Conservation (phyloP, 2,797 vertebrate genomes). For the Hybognathus amarus region DNA sequence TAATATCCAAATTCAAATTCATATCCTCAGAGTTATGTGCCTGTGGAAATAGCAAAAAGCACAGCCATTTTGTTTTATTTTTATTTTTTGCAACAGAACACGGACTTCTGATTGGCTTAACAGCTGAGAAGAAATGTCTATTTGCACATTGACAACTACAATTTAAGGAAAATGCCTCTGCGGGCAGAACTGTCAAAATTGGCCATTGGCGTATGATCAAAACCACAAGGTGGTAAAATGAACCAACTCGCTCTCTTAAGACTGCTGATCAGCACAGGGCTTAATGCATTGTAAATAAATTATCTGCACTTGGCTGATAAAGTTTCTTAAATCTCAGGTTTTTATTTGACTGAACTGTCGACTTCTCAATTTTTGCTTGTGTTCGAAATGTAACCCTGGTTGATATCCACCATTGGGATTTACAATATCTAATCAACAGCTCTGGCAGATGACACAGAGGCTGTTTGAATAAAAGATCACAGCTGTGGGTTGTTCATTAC, state of each 20-base stretch:
- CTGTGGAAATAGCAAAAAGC: slow-evolving; percentile 15
- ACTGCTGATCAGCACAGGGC: slow-evolving; percentile 64
- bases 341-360: slow-evolving; percentile 79
- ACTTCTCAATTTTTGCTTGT: slow-evolving; percentile 69
- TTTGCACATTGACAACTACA: slow-evolving; percentile 62
- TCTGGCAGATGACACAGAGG: slow-evolving; percentile 57
- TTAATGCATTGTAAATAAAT: slow-evolving; percentile 80
- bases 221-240: slow-evolving; percentile 64
- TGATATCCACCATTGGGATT: slow-evolving; percentile 73
- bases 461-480: slow-evolving; percentile 68
- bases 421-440: slow-evolving; percentile 66
- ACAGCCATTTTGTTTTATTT: neutral
- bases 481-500: slow-evolving; percentile 62
- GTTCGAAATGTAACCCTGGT: slow-evolving; percentile 62
- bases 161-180: slow-evolving; percentile 60
- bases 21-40: neutral
- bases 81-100: slow-evolving; percentile 1
- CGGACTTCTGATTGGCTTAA: slow-evolving; percentile 39
- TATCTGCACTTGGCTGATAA: slow-evolving; percentile 70
- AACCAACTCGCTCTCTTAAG: slow-evolving; percentile 65
- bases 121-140: slow-evolving; percentile 41
- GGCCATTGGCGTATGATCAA: slow-evolving; percentile 60
- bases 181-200: slow-evolving; percentile 60
- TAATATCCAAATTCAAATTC: neutral
- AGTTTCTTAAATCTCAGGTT: slow-evolving; percentile 74